phyloP scores from a whole-genome alignment of 2,113 vertebrate species.

The Genyomyrus donnyi region DNA sequence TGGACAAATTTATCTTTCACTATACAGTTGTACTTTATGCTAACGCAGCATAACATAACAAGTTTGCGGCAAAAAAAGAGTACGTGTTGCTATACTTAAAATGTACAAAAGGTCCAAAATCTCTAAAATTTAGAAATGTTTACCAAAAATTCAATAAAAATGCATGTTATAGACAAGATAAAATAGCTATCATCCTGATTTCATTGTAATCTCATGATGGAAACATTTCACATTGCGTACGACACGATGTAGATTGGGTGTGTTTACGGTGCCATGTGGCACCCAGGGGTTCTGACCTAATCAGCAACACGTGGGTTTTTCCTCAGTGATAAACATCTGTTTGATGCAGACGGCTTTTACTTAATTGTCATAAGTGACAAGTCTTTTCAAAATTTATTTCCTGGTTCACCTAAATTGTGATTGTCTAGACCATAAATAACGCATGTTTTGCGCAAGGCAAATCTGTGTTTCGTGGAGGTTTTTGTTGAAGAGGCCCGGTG shows the following conservation, averaged over 20 bases:
- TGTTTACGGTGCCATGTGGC: not conserved
- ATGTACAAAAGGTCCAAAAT: not conserved
- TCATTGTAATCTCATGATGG: not conserved
- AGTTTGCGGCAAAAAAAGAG: not conserved
- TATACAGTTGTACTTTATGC: not conserved
- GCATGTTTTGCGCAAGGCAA: not conserved
- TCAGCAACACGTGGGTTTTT: not conserved
- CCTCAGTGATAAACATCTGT: not conserved
- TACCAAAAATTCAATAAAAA: not conserved
- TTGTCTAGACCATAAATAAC: not conserved
- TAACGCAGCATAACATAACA: not conserved
- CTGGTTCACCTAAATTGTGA: not conserved
- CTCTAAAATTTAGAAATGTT: not conserved
- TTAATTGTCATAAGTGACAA: not conserved
- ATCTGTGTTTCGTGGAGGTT: not conserved
- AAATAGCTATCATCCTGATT: not conserved
- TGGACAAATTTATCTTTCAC: not conserved
- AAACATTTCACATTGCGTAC: not conserved
- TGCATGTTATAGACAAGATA: not conserved
- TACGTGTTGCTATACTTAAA: not conserved
- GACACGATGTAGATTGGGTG: not conserved
- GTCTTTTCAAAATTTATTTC: not conserved
- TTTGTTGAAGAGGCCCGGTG: not conserved
- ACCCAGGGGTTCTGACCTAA: not conserved
- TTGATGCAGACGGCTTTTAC: not conserved